phyloP scores from a whole-genome alignment of 2,797 vertebrate genomes.

The Gallinago solitaria region DNA sequence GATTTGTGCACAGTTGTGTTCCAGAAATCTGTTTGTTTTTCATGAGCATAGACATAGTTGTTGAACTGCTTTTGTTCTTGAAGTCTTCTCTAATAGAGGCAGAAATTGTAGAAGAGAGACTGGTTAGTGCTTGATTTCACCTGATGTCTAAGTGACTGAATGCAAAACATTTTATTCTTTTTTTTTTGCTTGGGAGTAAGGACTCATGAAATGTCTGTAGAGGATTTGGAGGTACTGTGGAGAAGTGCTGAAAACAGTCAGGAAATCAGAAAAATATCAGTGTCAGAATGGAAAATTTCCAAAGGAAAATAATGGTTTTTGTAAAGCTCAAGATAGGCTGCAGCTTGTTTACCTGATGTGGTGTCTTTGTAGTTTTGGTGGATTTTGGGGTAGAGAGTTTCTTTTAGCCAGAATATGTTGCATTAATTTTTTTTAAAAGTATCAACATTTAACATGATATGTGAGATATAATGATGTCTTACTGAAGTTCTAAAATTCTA shows the following conservation, averaged over 20 bases:
- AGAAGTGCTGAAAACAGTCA: background rate
- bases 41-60: background rate
- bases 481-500: background rate
- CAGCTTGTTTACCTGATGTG: background rate
- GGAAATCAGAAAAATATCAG: background rate
- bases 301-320: background rate
- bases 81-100: background rate
- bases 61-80: background rate
- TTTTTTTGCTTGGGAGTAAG: background rate
- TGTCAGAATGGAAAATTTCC: background rate
- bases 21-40: background rate
- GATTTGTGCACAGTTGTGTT: background rate
- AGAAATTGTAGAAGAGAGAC: background rate
- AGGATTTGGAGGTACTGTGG: background rate
- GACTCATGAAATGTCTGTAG: background rate
- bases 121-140: background rate
- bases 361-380: background rate
- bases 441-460: background rate
- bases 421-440: background rate
- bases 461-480: background rate
- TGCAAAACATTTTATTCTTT: background rate
- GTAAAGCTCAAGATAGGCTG: background rate
- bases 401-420: background rate
- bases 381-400: background rate
- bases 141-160: background rate